Evolutionary conservation across 2,888 invertebrate genomes (phyloP).

Genomic region (Holacanthella duospinosa): DNA sequence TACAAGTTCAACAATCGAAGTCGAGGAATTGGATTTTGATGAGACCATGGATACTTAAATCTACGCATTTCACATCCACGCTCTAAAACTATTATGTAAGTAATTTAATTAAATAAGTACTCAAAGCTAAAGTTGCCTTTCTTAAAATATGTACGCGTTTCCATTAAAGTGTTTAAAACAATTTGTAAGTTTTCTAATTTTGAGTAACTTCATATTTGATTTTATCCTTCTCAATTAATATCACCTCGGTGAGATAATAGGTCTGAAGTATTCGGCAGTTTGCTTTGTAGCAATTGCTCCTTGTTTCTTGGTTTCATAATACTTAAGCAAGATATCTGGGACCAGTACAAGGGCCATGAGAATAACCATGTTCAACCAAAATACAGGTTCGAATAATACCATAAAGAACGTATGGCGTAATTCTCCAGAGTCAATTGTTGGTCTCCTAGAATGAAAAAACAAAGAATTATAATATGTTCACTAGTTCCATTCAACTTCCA

Average conservation of each 20-base stretch:
- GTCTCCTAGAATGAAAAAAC: not conserved
- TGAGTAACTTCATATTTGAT: too few relatives aligned
- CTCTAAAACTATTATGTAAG: too few relatives aligned
- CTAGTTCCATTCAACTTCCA: not conserved
- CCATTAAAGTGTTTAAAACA: too few relatives aligned
- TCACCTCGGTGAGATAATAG: too few relatives aligned
- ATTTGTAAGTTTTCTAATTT: too few relatives aligned
- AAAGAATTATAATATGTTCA: conserved; percentile 1
- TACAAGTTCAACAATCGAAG: not conserved
- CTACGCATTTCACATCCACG: too few relatives aligned
- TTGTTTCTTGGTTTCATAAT: not conserved
- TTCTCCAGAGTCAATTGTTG: conserved; percentile 15
- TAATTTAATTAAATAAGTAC: too few relatives aligned
- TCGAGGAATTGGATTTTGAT: not conserved
- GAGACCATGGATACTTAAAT: not conserved
- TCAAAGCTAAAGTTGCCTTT: too few relatives aligned
- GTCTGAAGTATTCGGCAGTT: too few relatives aligned
- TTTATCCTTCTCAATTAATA: too few relatives aligned
- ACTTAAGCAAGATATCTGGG: conserved; percentile 46
- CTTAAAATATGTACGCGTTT: too few relatives aligned
- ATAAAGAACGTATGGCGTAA: conserved; percentile 46
- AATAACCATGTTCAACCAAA: conserved; percentile 51
- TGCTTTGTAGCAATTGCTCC: too few relatives aligned
- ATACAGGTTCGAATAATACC: conserved; percentile 48
- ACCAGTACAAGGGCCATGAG: conserved; percentile 47